These are phyloP conservation scores for Lycophotia porphyrea DNA, from an alignment of 2,888 invertebrate species.

Conservation along the genomic window DNA sequence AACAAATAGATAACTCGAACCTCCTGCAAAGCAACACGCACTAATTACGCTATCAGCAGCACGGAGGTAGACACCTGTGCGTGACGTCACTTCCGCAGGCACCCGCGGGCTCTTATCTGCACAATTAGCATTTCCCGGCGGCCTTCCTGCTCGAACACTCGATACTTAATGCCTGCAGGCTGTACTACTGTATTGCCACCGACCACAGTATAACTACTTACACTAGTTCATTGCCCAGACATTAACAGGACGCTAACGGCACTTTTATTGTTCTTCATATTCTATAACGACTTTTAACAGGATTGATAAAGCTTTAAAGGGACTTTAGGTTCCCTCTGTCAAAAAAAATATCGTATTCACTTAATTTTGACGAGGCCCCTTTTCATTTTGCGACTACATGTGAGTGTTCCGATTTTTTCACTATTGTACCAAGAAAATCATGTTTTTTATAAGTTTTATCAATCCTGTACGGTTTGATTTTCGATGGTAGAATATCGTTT, in stretches of 20 bases:
- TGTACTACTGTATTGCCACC: slow-evolving; percentile 27
- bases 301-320: neutral
- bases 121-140: slow-evolving; percentile 72
- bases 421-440: no score
- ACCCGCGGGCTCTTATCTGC: slow-evolving; percentile 71
- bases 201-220: neutral
- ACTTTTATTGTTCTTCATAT: neutral
- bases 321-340: no score
- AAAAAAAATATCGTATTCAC: no score
- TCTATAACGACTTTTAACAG: neutral
- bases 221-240: neutral
- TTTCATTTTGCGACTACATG: neutral
- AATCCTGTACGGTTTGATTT: neutral
- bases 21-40: slow-evolving; percentile 30
- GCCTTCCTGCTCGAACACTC: slow-evolving; percentile 50
- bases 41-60: slow-evolving; percentile 54
- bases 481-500: no score
- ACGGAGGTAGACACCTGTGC: slow-evolving; percentile 57
- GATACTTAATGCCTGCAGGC: slow-evolving; percentile 27
- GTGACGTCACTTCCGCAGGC: slow-evolving; percentile 70
- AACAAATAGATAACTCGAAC: slow-evolving; percentile 19
- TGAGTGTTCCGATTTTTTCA: no score
- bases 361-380: neutral
- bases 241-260: neutral
- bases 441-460: neutral